Conservation (phyloP, 2,797 vertebrate genomes). For the Falco cherrug region DNA sequence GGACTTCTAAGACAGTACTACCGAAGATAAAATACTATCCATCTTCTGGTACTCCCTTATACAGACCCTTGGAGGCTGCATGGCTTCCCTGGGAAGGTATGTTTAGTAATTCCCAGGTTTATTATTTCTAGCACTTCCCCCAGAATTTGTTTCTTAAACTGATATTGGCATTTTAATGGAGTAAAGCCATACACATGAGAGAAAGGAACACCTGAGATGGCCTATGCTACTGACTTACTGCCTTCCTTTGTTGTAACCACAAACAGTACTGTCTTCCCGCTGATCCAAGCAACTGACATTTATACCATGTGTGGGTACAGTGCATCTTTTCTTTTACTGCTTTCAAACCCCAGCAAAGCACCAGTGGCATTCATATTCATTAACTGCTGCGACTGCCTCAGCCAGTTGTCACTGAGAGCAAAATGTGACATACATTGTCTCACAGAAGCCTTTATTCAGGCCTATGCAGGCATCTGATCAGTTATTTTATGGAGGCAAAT, state of each 20-base stretch:
- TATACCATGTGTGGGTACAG: not conserved
- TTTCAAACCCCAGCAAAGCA: not conserved
- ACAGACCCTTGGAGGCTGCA: not conserved
- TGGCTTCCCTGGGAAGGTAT: not conserved
- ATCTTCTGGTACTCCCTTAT: not conserved
- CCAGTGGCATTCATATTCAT: not conserved
- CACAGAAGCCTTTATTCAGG: not conserved
- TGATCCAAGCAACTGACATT: not conserved
- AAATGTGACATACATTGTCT: not conserved
- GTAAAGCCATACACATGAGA: not conserved
- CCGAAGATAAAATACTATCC: not conserved
- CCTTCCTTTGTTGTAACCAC: not conserved
- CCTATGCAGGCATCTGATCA: not conserved
- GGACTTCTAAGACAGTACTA: not conserved
- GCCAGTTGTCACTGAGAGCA: not conserved
- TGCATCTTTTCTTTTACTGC: not conserved
- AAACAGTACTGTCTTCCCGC: not conserved
- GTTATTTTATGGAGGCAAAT: not conserved
- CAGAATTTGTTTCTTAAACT: not conserved
- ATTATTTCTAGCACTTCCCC: not conserved
- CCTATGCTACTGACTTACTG: not conserved
- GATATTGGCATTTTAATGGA: not conserved
- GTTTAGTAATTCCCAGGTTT: not conserved
- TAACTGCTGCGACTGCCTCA: not conserved
- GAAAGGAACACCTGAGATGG: not conserved